Percentiles rank a stretch among this genome's conserved stretches.
These are phyloP conservation scores for Lampris incognitus DNA, from an alignment of 2,113 vertebrate genomes.

Conservation along the genomic window DNA sequence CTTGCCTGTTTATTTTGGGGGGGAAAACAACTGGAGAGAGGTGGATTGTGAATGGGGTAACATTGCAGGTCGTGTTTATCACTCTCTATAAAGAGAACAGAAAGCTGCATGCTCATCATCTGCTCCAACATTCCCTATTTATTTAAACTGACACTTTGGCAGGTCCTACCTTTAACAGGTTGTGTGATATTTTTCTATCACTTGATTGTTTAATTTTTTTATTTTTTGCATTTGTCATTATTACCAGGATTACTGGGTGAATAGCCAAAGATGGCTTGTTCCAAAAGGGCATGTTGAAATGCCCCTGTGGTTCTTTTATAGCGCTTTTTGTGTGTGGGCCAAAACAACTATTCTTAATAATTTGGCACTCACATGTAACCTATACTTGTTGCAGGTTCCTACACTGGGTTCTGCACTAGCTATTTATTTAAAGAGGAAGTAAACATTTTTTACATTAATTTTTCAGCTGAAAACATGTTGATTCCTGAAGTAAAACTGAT, in stretches of 20 bases:
- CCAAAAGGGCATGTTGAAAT: constrained; percentile 56
- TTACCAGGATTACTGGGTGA: background rate
- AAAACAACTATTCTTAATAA: constrained; percentile 36
- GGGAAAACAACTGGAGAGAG: too few relatives aligned
- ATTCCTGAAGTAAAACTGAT: too few relatives aligned
- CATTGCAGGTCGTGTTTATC: too few relatives aligned
- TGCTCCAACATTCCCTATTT: too few relatives aligned
- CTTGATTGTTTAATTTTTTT: background rate
- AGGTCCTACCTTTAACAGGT: background rate
- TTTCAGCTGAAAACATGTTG: too few relatives aligned
- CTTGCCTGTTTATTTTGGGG: background rate
- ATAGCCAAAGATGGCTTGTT: constrained; percentile 6
- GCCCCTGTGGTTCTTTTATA: constrained; percentile 53
- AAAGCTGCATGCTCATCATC: too few relatives aligned
- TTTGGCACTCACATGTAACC: constrained; percentile 8
- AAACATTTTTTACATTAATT: too few relatives aligned
- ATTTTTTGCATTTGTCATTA: constrained; percentile 11
- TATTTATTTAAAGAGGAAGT: background rate
- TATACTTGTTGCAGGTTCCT: constrained; percentile 13
- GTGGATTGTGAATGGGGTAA: too few relatives aligned
- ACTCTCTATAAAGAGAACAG: too few relatives aligned
- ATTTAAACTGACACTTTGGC: too few relatives aligned
- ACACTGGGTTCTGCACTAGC: background rate
- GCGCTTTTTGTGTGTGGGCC: constrained; percentile 25
- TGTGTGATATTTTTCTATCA: background rate